These are phyloP conservation scores for Caerostris darwini DNA, from an alignment of 1,140 invertebrate species.

Conservation along the genomic window DNA sequence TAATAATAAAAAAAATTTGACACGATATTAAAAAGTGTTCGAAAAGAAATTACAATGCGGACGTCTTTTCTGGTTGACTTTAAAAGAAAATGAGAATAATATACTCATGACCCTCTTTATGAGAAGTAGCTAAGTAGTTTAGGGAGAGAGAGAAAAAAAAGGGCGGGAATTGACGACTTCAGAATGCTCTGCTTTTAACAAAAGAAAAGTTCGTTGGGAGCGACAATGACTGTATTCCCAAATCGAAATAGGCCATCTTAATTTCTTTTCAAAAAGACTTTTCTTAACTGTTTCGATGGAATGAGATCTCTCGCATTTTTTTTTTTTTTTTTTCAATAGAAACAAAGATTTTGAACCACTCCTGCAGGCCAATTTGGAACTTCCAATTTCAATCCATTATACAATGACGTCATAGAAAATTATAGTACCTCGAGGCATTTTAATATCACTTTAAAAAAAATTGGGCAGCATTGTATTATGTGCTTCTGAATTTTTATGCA, in stretches of 20 bases:
- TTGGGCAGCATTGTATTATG: neutral
- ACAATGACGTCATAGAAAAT: neutral
- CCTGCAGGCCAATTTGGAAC: conserved; percentile 10
- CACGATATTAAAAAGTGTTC: neutral
- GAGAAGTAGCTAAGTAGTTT: conserved; percentile 9
- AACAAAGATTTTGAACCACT: neutral
- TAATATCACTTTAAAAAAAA: conserved; percentile 7
- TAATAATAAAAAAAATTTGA: neutral
- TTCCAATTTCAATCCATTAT: conserved; percentile 27
- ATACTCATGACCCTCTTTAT: conserved; percentile 31
- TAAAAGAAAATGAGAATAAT: conserved; percentile 34
- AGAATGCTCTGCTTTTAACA: neutral
- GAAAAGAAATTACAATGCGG: neutral
- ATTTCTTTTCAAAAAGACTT: conserved; percentile 19
- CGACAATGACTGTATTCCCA: neutral
- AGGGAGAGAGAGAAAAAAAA: neutral
- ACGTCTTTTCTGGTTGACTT: neutral
- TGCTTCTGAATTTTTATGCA: neutral
- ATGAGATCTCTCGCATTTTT: conserved; percentile 1
- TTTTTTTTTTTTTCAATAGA: conserved; percentile 9
- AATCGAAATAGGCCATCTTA: conserved; percentile 36
- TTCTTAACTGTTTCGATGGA: conserved; percentile 18
- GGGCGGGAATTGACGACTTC: neutral
- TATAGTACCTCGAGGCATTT: neutral
- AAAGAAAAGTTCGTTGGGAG: conserved; percentile 30